phyloP scores from a whole-genome alignment of 2,888 invertebrate species.

The Eustalomyia histrio region DNA sequence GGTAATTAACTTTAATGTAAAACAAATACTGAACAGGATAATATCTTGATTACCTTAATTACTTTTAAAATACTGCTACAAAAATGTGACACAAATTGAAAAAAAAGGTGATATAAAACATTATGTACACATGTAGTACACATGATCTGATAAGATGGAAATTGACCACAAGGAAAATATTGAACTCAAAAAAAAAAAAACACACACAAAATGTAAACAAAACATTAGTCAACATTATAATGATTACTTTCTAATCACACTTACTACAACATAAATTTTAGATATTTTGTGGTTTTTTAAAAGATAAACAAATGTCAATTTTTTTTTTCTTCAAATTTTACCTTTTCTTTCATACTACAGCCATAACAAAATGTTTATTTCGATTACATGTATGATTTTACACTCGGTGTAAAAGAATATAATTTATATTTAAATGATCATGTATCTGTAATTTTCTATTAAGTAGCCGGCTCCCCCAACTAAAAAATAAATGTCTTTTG shows the following conservation, averaged over 20 bases:
- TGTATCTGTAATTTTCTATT: not conserved
- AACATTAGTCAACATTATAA: conserved; percentile 71
- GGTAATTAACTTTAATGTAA: conserved; percentile 74
- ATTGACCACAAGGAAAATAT: not conserved
- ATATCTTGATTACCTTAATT: conserved; percentile 53
- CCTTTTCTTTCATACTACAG: not conserved
- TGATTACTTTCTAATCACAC: conserved; percentile 38
- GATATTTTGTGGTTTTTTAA: conserved; percentile 11
- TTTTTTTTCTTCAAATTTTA: not conserved
- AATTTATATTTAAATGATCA: conserved; percentile 2
- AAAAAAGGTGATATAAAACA: conserved; percentile 71
- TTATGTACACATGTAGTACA: conserved; percentile 61
- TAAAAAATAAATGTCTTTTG: not conserved
- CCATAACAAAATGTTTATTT: not conserved
- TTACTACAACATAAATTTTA: conserved; percentile 7
- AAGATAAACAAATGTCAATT: conserved; percentile 16
- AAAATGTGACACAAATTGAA: conserved; percentile 31
- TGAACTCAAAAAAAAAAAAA: not conserved
- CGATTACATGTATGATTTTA: not conserved
- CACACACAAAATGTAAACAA: conserved; percentile 69
- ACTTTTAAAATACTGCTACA: conserved; percentile 34
- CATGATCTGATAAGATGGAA: not conserved
- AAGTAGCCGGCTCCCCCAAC: not conserved
- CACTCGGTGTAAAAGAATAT: not conserved
- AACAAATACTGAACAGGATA: conserved; percentile 69